Percentiles rank a stretch among this genome's conserved stretches.
phyloP scores from a whole-genome alignment of 2,113 vertebrate genomes.

The Ellobius talpinus region DNA sequence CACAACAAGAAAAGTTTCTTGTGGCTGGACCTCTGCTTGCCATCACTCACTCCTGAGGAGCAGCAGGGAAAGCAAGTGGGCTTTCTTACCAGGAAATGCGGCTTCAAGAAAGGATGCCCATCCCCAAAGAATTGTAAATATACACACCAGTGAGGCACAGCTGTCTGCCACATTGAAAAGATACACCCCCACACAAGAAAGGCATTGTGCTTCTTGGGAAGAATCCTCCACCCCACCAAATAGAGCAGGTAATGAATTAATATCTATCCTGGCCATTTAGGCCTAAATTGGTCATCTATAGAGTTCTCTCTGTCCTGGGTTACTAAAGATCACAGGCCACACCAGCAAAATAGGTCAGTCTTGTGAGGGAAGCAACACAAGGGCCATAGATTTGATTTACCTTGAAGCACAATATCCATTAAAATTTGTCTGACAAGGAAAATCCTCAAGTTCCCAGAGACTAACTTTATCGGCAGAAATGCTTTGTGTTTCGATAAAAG shows the following conservation, averaged over 20 bases:
- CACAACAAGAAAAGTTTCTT: conserved; percentile 20
- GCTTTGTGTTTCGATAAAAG: not conserved
- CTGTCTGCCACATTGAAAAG: not conserved
- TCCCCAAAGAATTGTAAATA: conserved; percentile 40
- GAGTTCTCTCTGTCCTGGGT: conserved; percentile 71
- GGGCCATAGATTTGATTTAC: not conserved
- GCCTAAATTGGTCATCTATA: conserved; percentile 69
- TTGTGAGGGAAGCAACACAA: not conserved
- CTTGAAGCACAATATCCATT: not conserved
- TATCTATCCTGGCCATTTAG: conserved; percentile 72
- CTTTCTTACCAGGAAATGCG: not conserved
- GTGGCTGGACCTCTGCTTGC: not conserved
- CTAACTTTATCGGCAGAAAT: not conserved
- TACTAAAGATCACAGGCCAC: conserved; percentile 22
- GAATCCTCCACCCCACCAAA: conserved; percentile 37
- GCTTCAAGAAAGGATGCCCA: not conserved
- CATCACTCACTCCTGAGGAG: not conserved
- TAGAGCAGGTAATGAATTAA: conserved; percentile 72
- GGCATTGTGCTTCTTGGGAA: conserved; percentile 36
- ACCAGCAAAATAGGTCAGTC: conserved; percentile 41
- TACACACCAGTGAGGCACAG: conserved; percentile 58
- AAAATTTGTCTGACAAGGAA: not conserved
- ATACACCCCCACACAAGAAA: not conserved
- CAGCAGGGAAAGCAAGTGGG: not conserved
- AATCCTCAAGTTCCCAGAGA: not conserved